Percentiles rank a stretch among this genome's conserved stretches.
Conservation (phyloP, 2,888 invertebrate genomes). For the Drosophila kokeensis region DNA sequence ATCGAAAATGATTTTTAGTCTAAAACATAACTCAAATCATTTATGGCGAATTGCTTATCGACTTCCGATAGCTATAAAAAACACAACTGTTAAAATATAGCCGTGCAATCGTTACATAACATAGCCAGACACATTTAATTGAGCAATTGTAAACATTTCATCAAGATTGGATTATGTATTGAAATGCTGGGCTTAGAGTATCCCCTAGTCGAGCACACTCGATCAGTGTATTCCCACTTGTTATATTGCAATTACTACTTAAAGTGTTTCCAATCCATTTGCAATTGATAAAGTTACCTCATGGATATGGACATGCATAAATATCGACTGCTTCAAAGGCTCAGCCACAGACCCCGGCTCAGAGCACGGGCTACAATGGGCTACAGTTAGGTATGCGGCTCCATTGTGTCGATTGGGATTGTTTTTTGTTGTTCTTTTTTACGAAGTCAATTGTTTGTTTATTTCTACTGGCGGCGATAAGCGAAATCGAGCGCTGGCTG, state of each 20-base stretch:
- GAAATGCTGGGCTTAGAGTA: not conserved
- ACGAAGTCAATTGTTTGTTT: conserved; percentile 56
- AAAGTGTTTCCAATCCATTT: conserved; percentile 4
- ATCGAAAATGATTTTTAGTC: not conserved
- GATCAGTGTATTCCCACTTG: not conserved
- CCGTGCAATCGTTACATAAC: not conserved
- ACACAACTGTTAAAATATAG: not conserved
- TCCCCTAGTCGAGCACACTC: not conserved
- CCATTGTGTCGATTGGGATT: conserved; percentile 21
- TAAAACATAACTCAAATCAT: not conserved
- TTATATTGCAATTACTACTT: not conserved
- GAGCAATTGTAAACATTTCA: not conserved
- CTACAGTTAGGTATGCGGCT: conserved; percentile 12
- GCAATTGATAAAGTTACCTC: not conserved
- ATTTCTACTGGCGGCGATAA: conserved; percentile 34
- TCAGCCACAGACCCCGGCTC: not conserved
- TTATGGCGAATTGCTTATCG: not conserved
- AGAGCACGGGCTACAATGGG: not conserved
- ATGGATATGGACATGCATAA: not conserved
- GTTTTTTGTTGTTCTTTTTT: conserved; percentile 20
- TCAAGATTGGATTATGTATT: not conserved
- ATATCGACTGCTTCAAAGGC: conserved; percentile 1
- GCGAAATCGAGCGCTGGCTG: conserved; percentile 23
- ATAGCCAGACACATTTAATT: not conserved
- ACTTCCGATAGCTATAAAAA: not conserved